Evolutionary conservation across 1,140 invertebrate species (phyloP), one percentile per base, ranked within the genome.

Genomic region (Cyphomyrmex costatus): DNA sequence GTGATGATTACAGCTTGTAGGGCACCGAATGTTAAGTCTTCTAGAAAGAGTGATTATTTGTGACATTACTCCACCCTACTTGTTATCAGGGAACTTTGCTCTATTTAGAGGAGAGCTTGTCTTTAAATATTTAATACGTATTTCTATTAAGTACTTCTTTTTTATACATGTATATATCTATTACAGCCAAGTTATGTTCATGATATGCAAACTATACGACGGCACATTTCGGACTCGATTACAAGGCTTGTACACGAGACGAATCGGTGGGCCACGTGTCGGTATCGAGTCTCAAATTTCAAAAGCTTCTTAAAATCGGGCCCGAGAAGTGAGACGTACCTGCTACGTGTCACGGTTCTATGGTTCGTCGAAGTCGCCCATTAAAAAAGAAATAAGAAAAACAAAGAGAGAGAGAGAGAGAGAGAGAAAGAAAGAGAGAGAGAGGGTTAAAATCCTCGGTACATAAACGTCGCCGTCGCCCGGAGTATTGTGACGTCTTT

Each of bases 291-390:
- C 56, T 77, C 82, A 27, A 80, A 36, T 86, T 86, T 80, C 84
- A 86, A 86, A 86, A 58, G 65, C 74, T 86, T 86, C 84, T 79
- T 70, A 60, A 86, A 80, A 80, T 27, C 58, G 16, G 24, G 19
- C 21, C 42, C 21, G 42, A 80, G 51, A 85, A 85, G 73, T 85
- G 82, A 85, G 61, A 85, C 82, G 73, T 85, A 85, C 82, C 73
- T 78, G 61, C 46, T 78, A 46, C 71, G 60, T 46, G 73, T 78
- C 73, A 85, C 60, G 79, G 56, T 60, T 71, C 24, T 82, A 84
- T 42, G 58, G 60, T 66, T 77, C 82, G 73, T 68, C 58, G 19
- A 78, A 85, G 74, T 46, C 30, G 82, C 27, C 46, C 21, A n/a
- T 85, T 77, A n/a, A 51, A 7, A 24, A 66, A 53, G 10, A 66